phyloP scores from a whole-genome alignment of 2,888 invertebrate species.

The Quadroppia sp. region DNA sequence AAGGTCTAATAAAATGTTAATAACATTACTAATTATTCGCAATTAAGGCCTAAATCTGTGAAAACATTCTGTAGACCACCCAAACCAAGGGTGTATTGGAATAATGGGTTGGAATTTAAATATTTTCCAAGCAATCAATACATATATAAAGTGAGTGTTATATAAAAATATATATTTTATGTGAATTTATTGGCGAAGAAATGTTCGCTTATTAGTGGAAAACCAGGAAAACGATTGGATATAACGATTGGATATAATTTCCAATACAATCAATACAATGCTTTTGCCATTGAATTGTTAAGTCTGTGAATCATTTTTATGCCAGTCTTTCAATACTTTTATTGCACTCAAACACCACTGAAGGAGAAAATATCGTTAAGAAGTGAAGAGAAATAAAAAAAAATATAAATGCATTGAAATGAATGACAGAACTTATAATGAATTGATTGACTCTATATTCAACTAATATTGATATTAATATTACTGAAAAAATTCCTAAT shows the following conservation, averaged over 20 bases:
- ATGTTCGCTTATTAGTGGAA: neutral
- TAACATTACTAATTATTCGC: neutral
- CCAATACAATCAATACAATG: constrained; percentile 11
- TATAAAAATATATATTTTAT: neutral
- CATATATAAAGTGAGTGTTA: neutral
- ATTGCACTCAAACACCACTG: neutral
- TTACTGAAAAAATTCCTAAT: neutral
- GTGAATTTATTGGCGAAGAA: neutral
- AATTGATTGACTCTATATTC: constrained; percentile 13
- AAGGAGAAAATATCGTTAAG: neutral
- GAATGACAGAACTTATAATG: neutral
- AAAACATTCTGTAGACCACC: neutral
- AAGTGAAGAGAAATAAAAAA: neutral
- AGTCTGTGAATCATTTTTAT: constrained; percentile 18
- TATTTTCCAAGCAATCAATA: constrained; percentile 2
- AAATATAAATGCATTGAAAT: neutral
- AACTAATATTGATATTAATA: constrained; percentile 1
- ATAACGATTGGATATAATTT: neutral
- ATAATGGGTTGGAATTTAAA: neutral
- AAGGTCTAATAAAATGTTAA: neutral
- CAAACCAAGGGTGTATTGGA: neutral
- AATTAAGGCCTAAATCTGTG: neutral
- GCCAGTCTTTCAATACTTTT: neutral
- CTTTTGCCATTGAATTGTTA: constrained; percentile 9
- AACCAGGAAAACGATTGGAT: neutral